These are phyloP conservation scores for Muscicapa comitata DNA, from an alignment of 2,797 vertebrate species.

Conservation along the genomic window DNA sequence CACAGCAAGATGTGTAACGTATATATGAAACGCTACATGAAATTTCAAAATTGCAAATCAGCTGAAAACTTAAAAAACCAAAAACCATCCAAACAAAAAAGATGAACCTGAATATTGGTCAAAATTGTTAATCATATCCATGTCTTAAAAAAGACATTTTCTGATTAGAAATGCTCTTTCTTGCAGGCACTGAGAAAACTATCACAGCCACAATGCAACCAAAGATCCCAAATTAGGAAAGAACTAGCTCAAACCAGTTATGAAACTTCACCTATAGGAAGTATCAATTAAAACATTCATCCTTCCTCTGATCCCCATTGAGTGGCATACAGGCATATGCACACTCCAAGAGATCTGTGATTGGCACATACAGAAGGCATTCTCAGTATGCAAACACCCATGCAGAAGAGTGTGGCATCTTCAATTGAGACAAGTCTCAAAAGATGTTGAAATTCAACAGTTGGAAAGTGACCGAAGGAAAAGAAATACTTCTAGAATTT, in stretches of 20 bases:
- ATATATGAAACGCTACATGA: not conserved
- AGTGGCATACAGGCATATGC: not conserved
- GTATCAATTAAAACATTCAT: not conserved
- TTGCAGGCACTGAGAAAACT: not conserved
- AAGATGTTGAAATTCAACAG: not conserved
- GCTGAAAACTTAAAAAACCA: not conserved
- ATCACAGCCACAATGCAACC: not conserved
- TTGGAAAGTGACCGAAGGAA: not conserved
- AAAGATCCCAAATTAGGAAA: not conserved
- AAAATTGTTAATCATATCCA: not conserved
- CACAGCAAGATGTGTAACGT: not conserved
- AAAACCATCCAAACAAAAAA: not conserved
- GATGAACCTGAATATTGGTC: not conserved
- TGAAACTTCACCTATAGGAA: not conserved
- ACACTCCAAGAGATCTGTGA: not conserved
- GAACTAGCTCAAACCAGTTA: not conserved
- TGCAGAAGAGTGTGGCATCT: not conserved
- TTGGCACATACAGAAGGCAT: not conserved
- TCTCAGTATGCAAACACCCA: not conserved
- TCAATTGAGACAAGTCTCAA: not conserved
- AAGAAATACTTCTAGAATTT: not conserved
- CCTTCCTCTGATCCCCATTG: rapidly evolving
- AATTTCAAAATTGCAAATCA: not conserved
- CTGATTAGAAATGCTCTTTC: not conserved
- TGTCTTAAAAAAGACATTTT: not conserved